Percentiles rank a stretch among this genome's conserved stretches.
Conservation (phyloP, 2,888 invertebrate genomes). For the Cantharis lateralis region DNA sequence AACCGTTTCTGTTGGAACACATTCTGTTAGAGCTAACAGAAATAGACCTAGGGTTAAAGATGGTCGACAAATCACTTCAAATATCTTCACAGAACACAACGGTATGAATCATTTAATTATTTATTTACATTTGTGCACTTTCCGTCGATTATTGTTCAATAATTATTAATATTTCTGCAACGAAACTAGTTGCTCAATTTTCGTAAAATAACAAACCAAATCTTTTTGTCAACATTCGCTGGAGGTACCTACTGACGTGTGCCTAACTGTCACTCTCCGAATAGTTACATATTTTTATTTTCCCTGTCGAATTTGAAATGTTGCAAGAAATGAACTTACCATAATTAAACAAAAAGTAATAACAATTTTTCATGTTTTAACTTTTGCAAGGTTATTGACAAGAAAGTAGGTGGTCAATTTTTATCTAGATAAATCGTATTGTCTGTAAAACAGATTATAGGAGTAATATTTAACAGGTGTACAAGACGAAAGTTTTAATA, state of each 20-base stretch:
- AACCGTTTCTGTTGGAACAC: constrained; percentile 71
- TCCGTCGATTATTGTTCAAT: neutral
- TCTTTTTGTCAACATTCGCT: neutral
- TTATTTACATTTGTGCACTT: neutral
- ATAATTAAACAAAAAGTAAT: neutral
- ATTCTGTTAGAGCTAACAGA: constrained; percentile 73
- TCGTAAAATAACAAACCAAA: neutral
- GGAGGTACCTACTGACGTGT: neutral
- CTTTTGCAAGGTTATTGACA: neutral
- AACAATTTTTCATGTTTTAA: neutral
- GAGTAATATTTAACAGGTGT: neutral
- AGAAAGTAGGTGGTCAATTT: neutral
- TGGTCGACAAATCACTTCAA: constrained; percentile 82
- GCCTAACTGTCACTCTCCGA: neutral
- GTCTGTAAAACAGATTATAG: neutral
- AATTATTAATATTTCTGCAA: neutral
- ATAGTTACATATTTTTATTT: neutral
- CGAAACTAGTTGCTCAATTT: neutral
- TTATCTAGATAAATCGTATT: neutral
- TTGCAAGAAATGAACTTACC: neutral
- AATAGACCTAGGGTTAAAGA: constrained; percentile 81
- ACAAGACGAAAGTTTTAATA: neutral
- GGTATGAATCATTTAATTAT: constrained; percentile 66
- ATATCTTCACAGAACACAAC: constrained; percentile 93
- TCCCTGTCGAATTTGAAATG: neutral